Evolutionary conservation across 2,113 vertebrate genomes (phyloP), one percentile per base, ranked within the genome.

Genomic region (Hypocryptadius cinnamomeus): DNA sequence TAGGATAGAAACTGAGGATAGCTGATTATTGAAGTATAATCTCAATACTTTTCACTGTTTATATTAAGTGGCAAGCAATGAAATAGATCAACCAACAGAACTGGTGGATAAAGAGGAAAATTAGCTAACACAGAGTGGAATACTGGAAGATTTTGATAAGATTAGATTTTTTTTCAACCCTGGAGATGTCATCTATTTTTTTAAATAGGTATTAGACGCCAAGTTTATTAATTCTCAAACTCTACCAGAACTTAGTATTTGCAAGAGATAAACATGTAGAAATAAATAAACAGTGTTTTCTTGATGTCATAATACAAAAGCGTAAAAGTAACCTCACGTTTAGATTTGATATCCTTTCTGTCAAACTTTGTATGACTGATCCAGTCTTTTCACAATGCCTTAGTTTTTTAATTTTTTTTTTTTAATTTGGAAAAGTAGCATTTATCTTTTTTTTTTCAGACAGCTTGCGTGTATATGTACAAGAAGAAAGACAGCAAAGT

Each of bases 401-500:
- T 81, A 74, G 11, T 5, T 66, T 37, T n/a, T 5, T 23, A 2
- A 10, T 51, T 37, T 13, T 25, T 23, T 22, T 37, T 37, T 60
- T 61, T 47, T 1, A 19, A 12, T 39, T 79, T 15, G 21, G 15
- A 35, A 44, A 59, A 37, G 15, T 35, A 60, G 33, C 15, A 27
- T 65, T 82, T 72, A 15, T 31, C 31, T 78, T 42, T n/a, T 79
- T 35, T 35, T 59, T 87, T 91, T 79, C 16, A 48, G 47, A 8
- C 9, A 47, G 12, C 4, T 68, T 68, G 13, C 3, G 0, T 25
- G 12, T 87, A 2, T 61, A 8, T 4, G 2, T 50, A 57, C 10
- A 11, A n/a, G 39, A 80, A 61, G n/a, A 69, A 30, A 78, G 61
- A 33, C 25, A 66, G 25, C 28, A 20, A 3, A 31, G 23, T n/a